phyloP scores from a whole-genome alignment of 2,113 vertebrate genomes.

The Phylloscopus trochilus region DNA sequence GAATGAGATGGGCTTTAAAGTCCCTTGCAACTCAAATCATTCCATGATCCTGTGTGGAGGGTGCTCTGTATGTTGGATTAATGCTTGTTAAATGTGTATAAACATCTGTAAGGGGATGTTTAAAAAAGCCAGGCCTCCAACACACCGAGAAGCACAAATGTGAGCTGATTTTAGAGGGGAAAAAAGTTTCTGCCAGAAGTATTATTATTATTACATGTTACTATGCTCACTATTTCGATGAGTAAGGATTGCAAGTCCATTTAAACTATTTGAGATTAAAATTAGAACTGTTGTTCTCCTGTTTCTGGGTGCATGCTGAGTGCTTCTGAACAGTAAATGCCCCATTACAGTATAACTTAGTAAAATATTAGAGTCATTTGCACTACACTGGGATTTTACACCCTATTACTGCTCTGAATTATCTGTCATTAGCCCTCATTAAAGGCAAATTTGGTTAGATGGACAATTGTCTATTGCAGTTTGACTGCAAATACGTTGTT shows the following conservation, averaged over 20 bases:
- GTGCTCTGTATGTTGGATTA: neutral
- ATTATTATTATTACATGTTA: neutral
- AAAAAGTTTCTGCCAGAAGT: neutral
- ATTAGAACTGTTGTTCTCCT: neutral
- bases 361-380: neutral
- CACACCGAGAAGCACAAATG: neutral
- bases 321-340: neutral
- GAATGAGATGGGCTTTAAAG: neutral
- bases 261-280: neutral
- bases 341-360: neutral
- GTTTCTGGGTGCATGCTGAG: neutral
- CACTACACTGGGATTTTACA: neutral
- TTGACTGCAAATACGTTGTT: neutral
- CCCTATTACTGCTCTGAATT: conserved; percentile 10
- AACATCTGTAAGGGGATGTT: neutral
- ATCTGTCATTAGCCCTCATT: neutral
- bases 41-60: neutral
- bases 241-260: neutral
- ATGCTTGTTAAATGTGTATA: neutral
- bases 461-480: neutral
- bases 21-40: neutral
- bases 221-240: accelerated
- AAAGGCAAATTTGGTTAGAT: neutral
- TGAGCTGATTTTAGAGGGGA: neutral
- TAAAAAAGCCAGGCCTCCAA: neutral